Percentiles rank a stretch among this genome's conserved stretches.
Conservation (phyloP, 1,140 invertebrate genomes). For the Rhopalosiphum maidis region DNA sequence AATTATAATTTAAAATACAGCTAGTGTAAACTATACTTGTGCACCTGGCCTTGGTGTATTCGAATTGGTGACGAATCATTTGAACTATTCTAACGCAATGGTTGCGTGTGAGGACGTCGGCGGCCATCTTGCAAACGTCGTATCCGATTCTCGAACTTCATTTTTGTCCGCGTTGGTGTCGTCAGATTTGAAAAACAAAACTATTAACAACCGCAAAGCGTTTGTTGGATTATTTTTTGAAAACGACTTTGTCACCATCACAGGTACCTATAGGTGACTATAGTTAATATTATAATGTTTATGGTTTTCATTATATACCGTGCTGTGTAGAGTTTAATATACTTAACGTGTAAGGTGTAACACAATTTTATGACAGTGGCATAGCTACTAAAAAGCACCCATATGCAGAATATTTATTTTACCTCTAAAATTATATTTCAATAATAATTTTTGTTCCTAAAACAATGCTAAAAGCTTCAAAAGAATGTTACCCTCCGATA, state of each 20-base stretch:
- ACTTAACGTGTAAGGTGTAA: too few relatives aligned
- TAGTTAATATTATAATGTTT: conserved; percentile 51
- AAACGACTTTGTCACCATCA: conserved; percentile 62
- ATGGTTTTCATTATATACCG: too few relatives aligned
- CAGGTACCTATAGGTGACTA: conserved; percentile 64
- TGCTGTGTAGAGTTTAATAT: too few relatives aligned
- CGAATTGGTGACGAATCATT: conserved; percentile 63
- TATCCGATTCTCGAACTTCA: conserved; percentile 67
- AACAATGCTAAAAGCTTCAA: too few relatives aligned
- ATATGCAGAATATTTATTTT: too few relatives aligned
- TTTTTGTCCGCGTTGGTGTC: conserved; percentile 43
- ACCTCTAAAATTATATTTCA: too few relatives aligned
- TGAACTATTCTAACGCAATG: conserved; percentile 68
- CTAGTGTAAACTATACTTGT: conserved; percentile 60
- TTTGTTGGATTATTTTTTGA: conserved; percentile 68
- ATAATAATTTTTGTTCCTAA: too few relatives aligned
- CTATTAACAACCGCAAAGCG: conserved; percentile 61
- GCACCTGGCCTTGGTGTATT: conserved; percentile 67
- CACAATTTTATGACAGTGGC: too few relatives aligned
- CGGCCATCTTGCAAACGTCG: conserved; percentile 68
- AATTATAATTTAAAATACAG: conserved; percentile 40
- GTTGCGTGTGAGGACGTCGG: conserved; percentile 66
- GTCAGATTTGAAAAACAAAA: conserved; percentile 60
- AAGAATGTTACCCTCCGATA: too few relatives aligned
- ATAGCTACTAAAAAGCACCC: too few relatives aligned